phyloP scores from a whole-genome alignment of 2,113 vertebrate genomes.

The Thunnus maccoyii region DNA sequence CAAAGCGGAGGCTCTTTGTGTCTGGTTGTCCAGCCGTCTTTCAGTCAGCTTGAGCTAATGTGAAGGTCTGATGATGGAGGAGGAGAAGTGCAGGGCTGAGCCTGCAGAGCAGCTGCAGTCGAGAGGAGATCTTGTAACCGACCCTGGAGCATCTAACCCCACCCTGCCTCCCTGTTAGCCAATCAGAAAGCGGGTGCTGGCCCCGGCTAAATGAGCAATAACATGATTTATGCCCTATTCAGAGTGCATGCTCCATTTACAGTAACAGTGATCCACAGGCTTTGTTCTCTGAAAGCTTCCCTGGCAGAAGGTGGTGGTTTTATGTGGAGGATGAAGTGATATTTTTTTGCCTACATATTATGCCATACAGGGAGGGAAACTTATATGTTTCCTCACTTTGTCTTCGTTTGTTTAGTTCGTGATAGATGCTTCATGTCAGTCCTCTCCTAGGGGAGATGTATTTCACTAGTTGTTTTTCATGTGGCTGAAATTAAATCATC shows the following conservation, averaged over 20 bases:
- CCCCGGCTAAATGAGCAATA: conserved; percentile 65
- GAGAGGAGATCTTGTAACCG: conserved; percentile 51
- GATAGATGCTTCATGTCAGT: not conserved
- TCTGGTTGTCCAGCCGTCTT: not conserved
- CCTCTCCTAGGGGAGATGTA: not conserved
- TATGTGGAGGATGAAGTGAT: conserved; percentile 17
- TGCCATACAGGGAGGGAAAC: conserved; percentile 1
- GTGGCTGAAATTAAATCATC: conserved; percentile 44
- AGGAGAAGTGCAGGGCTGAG: conserved; percentile 28
- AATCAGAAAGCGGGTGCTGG: conserved; percentile 34
- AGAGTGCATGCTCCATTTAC: conserved; percentile 63
- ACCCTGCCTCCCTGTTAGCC: conserved; percentile 61
- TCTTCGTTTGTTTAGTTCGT: not conserved
- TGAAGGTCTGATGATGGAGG: not conserved
- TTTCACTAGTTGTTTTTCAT: conserved; percentile 27
- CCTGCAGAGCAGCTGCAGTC: conserved; percentile 50
- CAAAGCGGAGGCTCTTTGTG: not conserved
- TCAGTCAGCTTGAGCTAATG: conserved; percentile 2
- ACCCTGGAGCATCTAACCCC: conserved; percentile 51
- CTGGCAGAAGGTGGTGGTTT: conserved; percentile 29
- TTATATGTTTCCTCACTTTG: not conserved
- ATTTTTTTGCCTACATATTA: conserved; percentile 29
- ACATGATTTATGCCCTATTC: conserved; percentile 69
- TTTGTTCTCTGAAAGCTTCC: conserved; percentile 65
- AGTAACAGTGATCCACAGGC: conserved; percentile 54